Conservation (phyloP, 2,113 vertebrate genomes). For the Marmota flaviventris region DNA sequence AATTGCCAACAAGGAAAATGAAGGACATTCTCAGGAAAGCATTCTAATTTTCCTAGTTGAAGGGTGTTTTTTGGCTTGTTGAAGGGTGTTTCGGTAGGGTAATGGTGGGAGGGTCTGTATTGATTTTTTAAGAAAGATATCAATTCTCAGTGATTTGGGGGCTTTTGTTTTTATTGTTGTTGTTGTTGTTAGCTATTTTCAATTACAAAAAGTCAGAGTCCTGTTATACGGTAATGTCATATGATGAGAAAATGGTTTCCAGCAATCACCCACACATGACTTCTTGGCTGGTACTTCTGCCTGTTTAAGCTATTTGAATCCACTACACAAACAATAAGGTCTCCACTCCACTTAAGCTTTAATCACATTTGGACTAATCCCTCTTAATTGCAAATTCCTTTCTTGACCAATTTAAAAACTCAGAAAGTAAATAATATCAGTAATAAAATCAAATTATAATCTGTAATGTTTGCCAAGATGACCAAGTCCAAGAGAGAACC, state of each 20-base stretch:
- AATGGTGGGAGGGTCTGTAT: not conserved
- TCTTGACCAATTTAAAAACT: conserved; percentile 21
- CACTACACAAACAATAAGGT: not conserved
- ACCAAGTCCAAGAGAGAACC: conserved; percentile 16
- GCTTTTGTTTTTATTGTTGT: not conserved
- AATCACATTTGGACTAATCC: not conserved
- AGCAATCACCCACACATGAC: not conserved
- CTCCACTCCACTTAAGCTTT: not conserved
- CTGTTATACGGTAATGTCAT: not conserved
- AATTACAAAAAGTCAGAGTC: not conserved
- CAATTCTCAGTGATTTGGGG: not conserved
- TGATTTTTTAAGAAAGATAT: not conserved
- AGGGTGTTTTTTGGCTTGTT: not conserved
- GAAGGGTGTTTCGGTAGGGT: not conserved
- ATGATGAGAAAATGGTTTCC: not conserved
- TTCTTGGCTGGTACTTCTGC: not conserved
- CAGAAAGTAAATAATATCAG: conserved; percentile 29
- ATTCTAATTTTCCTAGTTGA: not conserved
- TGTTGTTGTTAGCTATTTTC: not conserved
- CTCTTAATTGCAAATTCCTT: conserved; percentile 28
- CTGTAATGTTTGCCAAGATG: conserved; percentile 27
- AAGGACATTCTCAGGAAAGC: not conserved
- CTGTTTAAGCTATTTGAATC: not conserved
- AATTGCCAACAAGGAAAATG: conserved; percentile 16
- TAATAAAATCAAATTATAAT: conserved; percentile 47